Evolutionary conservation across 2,888 invertebrate genomes (phyloP).

Genomic region (Rugalucina vietnamica): DNA sequence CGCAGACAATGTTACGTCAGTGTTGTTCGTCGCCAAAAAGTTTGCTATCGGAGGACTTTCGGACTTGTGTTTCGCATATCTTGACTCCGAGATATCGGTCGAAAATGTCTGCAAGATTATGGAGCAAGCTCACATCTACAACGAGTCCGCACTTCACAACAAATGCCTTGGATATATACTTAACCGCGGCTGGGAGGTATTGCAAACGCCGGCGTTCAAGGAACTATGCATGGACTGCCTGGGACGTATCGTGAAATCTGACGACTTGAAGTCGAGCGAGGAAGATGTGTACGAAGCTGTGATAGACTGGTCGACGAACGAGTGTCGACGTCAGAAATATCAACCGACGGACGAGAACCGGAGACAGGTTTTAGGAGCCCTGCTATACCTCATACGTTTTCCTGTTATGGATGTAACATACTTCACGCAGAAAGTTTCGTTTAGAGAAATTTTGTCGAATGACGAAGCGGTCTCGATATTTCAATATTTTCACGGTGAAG

Average conservation of each 20-base stretch:
- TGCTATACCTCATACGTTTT: constrained; percentile 73
- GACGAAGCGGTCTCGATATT: constrained; percentile 58
- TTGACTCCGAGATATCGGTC: constrained; percentile 58
- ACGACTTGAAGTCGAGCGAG: constrained; percentile 87
- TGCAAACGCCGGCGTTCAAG: constrained; percentile 85
- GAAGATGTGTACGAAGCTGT: constrained; percentile 67
- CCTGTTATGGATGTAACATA: constrained; percentile 70
- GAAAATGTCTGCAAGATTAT: constrained; percentile 64
- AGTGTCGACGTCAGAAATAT: constrained; percentile 72
- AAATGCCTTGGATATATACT: constrained; percentile 57
- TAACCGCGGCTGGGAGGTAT: constrained; percentile 36
- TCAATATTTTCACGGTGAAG: constrained; percentile 60
- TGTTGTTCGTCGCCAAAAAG: constrained; percentile 58
- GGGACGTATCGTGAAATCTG: constrained; percentile 87
- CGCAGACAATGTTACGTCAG: constrained; percentile 56
- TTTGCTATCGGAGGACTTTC: constrained; percentile 52
- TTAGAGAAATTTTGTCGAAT: constrained; percentile 55
- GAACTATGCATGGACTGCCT: constrained; percentile 89
- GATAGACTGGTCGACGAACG: constrained; percentile 70
- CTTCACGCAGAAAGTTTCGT: constrained; percentile 62
- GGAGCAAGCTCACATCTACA: constrained; percentile 64
- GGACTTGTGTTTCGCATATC: constrained; percentile 49
- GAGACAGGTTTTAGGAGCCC: constrained; percentile 66
- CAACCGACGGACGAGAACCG: constrained; percentile 65
- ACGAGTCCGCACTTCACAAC: constrained; percentile 53